Conservation (phyloP, 2,113 vertebrate genomes). For the Cyphomyrus plagiostoma region DNA sequence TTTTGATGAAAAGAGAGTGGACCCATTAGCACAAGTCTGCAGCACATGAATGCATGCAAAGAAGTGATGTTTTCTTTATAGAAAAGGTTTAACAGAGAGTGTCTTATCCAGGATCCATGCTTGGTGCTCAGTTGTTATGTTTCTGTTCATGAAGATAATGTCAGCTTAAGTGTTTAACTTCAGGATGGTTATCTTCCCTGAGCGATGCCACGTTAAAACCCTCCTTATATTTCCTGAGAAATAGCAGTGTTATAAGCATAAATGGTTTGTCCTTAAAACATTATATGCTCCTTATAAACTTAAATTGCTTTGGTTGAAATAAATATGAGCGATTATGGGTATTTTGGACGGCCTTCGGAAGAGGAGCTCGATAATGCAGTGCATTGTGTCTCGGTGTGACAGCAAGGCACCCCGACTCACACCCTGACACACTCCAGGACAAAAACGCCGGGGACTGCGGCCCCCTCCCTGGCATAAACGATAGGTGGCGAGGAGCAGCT, state of each 20-base stretch:
- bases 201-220: neutral
- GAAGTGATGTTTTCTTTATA: neutral
- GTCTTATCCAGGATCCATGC: neutral
- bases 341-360: neutral
- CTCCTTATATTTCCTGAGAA: neutral
- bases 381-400: neutral
- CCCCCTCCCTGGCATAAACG: neutral
- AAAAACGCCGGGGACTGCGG: neutral
- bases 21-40: neutral
- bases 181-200: neutral
- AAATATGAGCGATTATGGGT: neutral
- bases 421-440: neutral
- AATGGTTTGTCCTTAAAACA: neutral
- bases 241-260: neutral
- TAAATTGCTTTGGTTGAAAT: neutral
- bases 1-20: neutral
- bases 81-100: neutral
- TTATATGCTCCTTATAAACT: neutral
- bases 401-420: neutral
- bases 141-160: neutral
- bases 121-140: neutral
- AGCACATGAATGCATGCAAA: neutral
- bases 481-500: neutral
- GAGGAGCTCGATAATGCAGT: neutral
- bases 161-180: neutral